Conservation (phyloP, 2,888 invertebrate genomes). For the Tribolium freemani region DNA sequence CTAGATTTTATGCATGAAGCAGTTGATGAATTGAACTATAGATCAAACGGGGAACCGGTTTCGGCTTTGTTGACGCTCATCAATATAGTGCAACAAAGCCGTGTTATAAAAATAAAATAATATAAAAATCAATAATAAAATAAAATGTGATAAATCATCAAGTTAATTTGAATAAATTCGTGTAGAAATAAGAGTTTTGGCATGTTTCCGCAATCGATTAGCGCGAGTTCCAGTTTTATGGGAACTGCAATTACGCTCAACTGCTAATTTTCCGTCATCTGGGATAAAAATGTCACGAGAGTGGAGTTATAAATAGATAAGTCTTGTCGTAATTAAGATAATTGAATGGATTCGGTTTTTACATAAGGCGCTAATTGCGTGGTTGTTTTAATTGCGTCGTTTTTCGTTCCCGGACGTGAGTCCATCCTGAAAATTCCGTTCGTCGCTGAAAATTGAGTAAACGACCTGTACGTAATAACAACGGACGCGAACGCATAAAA, state of each 20-base stretch:
- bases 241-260: background rate
- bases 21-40: constrained; percentile 35
- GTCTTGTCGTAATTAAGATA: background rate
- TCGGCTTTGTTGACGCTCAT: constrained; percentile 27
- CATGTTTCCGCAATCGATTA: background rate
- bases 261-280: background rate
- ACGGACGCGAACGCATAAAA: constrained; percentile 52
- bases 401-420: background rate
- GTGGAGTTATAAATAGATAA: background rate
- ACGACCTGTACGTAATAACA: background rate
- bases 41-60: constrained; percentile 28
- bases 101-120: background rate
- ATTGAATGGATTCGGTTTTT: background rate
- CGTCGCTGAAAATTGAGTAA: background rate
- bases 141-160: background rate
- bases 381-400: constrained; percentile 3
- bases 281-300: background rate
- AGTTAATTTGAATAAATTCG: background rate
- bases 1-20: constrained; percentile 33
- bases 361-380: constrained; percentile 7
- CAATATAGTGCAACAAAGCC: constrained; percentile 13
- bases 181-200: background rate
- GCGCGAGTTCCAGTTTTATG: background rate
- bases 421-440: background rate
- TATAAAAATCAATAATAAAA: background rate